Evolutionary conservation across 37 sponge, comb jelly and placozoan genomes (phyloP), one percentile per base, ranked within the genome.

Genomic region (Oscarella lobularis): DNA sequence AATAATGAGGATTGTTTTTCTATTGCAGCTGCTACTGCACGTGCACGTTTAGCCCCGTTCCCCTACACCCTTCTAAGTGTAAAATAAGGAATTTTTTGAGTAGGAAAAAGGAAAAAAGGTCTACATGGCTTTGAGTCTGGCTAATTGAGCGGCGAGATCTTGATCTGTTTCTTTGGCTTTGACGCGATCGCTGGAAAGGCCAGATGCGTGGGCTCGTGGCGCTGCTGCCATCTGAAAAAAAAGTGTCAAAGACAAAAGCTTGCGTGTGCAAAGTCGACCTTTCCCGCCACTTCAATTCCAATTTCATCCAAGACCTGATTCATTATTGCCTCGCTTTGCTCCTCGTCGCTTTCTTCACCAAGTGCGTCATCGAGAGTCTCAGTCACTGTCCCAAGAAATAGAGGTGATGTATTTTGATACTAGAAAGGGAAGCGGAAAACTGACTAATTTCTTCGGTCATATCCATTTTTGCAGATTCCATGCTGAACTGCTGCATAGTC

Each of bases 261-360:
- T 9, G 9, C 14, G 60, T 48, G 60, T 48, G 60, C 9, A 48
- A 3, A 3, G 75, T 78, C n/a, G 5, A 90, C 91, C 74, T 96
- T 96, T 34, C 84, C 81, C 0, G 78, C 80, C 38, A 88, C 77
- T 37, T 98, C 99, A 40, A 98, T 88, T n/a, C 99, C 99, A 71
- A 98, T 98, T 76, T 98, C 99, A 80, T 98, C 99, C 68, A 98
- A 83, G 31, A 98, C 91, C 72, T 90, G 87, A 40, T 82, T 75
- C 39, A 98, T 82, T 48, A 98, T 85, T 35, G 84, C 85, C 48
- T 98, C 94, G 74, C 86, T 76, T 40, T 87, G 94, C n/a, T 81
- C 94, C 73, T 98, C 99, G 74, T 98, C 99, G n/a, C 83, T 94
- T 31, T 87, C 86, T n/a, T 81, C 96, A 73, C 73, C 93, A 35